Evolutionary conservation across 2,797 vertebrate species (phyloP), one percentile per base, ranked within the genome.

Genomic region (Echiichthys vipera): DNA sequence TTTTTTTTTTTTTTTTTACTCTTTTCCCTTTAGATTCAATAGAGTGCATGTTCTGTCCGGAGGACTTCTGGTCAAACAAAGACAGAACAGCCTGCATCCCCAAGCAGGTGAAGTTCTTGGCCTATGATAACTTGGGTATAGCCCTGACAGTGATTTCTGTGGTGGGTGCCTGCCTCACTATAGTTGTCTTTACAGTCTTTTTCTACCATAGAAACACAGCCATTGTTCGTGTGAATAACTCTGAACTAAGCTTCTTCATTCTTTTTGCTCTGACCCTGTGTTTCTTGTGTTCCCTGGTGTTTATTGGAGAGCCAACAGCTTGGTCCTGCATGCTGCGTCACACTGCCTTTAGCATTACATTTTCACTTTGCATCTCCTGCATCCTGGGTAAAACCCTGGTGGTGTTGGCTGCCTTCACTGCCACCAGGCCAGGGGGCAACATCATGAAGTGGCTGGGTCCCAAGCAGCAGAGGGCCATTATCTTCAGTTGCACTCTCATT

Each of bases 321-420:
- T 95, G 93, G 94, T 94, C 94, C 29, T 95, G 94, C 81, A 94
- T 93, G 94, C 63, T 95, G 55, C 92, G 93, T 17, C 94, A 95
- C 83, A 93, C 92, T 5, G 88, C 86, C 27, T 94, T 95, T 20
- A 94, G 94, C 74, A 93, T 94, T 70, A 93, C 89, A 5, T 94
- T 95, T 88, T 93, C 93, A n/a, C 89, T 94, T 43, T 94, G 94
- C 47, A 88, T 94, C 55, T 94, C 94, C 34, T 94, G 94, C 76
- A 94, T 95, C 53, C 84, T 95, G 50, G 92, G 92, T 7, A 94
- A 95, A 78, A 95, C 94, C 34, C 81, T 95, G 49, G 93, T 95
- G 24, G 94, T 95, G 5, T 43, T 94, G 78, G 91, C 93, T 46
- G 94, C 89, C 25, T 95, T 94, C 49, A 94, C 93, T 14, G 89